phyloP scores from a whole-genome alignment of 2,888 invertebrate species.

The Micropterix aruncella region DNA sequence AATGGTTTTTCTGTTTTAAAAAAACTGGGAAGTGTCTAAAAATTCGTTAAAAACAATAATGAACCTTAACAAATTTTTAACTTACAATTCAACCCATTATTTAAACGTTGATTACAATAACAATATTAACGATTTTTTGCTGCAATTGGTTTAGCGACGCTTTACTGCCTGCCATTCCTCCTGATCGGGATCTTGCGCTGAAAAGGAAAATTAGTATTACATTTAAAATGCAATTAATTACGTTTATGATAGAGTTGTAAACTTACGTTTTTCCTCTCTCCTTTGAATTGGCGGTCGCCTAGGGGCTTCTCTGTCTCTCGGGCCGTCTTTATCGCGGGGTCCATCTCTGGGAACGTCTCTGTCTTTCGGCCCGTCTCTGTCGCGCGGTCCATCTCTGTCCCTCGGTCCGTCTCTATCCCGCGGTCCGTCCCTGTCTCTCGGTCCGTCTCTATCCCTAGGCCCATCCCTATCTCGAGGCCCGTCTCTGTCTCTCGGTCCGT shows the following conservation, averaged over 20 bases:
- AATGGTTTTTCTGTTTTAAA: no score
- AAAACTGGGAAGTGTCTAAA: no score
- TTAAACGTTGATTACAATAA: no score
- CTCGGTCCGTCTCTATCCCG: constrained; percentile 16
- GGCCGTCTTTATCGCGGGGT: constrained; percentile 8
- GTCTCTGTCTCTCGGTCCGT: constrained; percentile 16
- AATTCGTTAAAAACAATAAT: no score
- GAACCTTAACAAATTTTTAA: no score
- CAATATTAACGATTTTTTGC: no score
- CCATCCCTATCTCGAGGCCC: constrained; percentile 18
- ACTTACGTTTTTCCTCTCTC: constrained; percentile 35
- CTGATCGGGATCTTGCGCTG: constrained; percentile 38
- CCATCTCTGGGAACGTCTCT: constrained; percentile 7
- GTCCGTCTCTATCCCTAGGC: constrained; percentile 18
- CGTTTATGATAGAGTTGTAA: no score
- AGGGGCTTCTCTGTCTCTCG: constrained; percentile 13
- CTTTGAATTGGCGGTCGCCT: constrained; percentile 23
- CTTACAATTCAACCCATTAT: no score
- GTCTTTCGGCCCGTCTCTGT: constrained; percentile 8
- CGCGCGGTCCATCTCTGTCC: constrained; percentile 13
- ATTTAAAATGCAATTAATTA: neutral
- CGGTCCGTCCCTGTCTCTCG: constrained; percentile 13
- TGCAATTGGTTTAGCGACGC: constrained; percentile 25
- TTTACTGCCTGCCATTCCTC: constrained; percentile 47
- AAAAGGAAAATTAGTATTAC: constrained; percentile 12